These are phyloP conservation scores for Caenorhabditis sinica DNA, from an alignment of 2,888 invertebrate species.

Conservation along the genomic window DNA sequence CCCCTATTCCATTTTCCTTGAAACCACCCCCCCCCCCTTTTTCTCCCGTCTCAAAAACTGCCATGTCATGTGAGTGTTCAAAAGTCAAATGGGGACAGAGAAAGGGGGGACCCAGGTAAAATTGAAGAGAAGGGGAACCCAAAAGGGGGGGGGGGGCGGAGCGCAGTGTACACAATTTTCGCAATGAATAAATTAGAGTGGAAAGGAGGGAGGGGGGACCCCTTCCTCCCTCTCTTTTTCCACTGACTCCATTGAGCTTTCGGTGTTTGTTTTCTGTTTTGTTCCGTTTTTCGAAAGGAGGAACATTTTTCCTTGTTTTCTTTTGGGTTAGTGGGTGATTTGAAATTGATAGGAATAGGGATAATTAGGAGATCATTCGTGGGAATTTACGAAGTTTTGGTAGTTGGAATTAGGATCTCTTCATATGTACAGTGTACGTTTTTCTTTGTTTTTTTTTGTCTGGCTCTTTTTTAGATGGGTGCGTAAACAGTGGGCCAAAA, in stretches of 20 bases:
- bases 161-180: constrained; percentile 38
- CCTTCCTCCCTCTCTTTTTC: too few relatives aligned
- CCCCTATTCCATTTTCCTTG: too few relatives aligned
- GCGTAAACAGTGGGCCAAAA: too few relatives aligned
- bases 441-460: too few relatives aligned
- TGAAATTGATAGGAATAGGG: too few relatives aligned
- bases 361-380: too few relatives aligned
- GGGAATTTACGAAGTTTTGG: too few relatives aligned
- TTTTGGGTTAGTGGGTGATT: background rate
- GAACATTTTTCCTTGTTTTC: background rate
- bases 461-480: too few relatives aligned
- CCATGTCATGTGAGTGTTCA: constrained; percentile 34
- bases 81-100: constrained; percentile 7
- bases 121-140: too few relatives aligned
- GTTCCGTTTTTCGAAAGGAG: background rate
- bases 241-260: background rate
- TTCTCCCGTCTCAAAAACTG: constrained; percentile 1
- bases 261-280: background rate
- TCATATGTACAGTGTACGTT: too few relatives aligned
- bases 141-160: background rate
- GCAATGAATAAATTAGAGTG: constrained; percentile 57
- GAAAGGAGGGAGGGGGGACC: too few relatives aligned
- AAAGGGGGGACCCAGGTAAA: background rate
- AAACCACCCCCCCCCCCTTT: background rate
- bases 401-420: too few relatives aligned